These are phyloP conservation scores for Dendrophyllia cribrosa DNA, from an alignment of 64 coral and sea anemone species.

Conservation along the genomic window DNA sequence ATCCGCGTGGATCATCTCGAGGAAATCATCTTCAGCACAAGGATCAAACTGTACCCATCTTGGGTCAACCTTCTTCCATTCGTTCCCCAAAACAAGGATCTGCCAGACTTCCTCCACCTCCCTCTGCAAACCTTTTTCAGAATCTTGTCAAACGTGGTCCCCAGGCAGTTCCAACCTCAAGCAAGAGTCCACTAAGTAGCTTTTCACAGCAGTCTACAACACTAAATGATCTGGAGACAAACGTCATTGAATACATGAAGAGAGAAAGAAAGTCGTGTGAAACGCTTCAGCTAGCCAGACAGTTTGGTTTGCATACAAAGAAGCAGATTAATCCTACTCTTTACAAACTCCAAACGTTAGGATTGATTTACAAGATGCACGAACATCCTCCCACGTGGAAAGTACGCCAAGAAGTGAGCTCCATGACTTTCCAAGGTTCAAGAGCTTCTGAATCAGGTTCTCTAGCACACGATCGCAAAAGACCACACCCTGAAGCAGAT, in stretches of 20 bases:
- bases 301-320: constrained; percentile 75
- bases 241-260: constrained; percentile 80
- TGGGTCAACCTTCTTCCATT: not conserved
- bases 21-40: not conserved
- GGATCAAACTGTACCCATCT: not conserved
- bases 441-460: not conserved
- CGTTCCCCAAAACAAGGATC: not conserved
- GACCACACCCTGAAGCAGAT: constrained; percentile 4
- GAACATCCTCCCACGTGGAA: constrained; percentile 93
- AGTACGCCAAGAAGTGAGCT: constrained; percentile 58
- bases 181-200: not conserved
- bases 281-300: constrained; percentile 61
- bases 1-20: not conserved
- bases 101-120: constrained; percentile 75
- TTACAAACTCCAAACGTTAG: constrained; percentile 80
- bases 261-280: constrained; percentile 75
- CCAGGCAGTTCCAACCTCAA: constrained; percentile 46
- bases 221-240: constrained; percentile 52
- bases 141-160: constrained; percentile 74
- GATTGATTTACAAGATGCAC: constrained; percentile 85
- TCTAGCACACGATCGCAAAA: constrained; percentile 16
- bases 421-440: constrained; percentile 24
- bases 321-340: constrained; percentile 88
- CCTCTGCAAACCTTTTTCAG: constrained; percentile 76
- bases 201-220: constrained; percentile 16